Base-by-base conservation (phyloP, 2,113 vertebrate species). In the Thalassarche chlororhynchos region DNA sequence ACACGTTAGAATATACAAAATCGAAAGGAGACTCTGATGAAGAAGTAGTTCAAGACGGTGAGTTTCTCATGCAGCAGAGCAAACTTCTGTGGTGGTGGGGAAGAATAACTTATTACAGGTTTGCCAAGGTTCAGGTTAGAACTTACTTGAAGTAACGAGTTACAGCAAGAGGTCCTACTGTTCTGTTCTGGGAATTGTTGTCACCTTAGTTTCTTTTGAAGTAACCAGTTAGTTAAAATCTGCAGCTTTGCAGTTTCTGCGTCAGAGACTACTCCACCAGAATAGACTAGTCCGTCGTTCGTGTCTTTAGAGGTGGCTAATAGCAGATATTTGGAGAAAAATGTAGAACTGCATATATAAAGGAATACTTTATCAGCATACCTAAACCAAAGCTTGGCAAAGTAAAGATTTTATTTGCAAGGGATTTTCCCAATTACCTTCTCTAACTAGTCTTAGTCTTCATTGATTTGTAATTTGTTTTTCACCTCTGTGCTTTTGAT, bases 41-140 rank as follows among this genome's bases (percentile, higher is more conserved):
- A 98, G 99, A 99, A 96, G 99, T 99, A 54, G 58, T 99, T 87
- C 99, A 99, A 96, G 99, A 99, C 90, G 99, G 99, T 99, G 88
- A 99, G 97, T 95, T 92, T 85, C 18, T 72, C 47, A 44, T 72
- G 62, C 32, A 64, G 18, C 47, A 89, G 32, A 55, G 36, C n/a
- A 69, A 68, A 17, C 9, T 47, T 42, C 17, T 38, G 14, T 68
- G 20, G 14, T 36, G n/a, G 9, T 1, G 8, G 8, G 38, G 14
- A 66, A 82, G 23, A 74, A 17, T 29, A 72, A 51, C 17, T 17
- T 62, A 3, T 62, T 72, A 29, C 6, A 31, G 15, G 23, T 72
- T 68, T 82, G 54, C n/a, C 8, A n/a, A 16, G 20, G 32, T 31
- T 21, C 15, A 40, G 16, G 28, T 69, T 76, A 70, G 32, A 74